Evolutionary conservation across 1,140 invertebrate genomes (phyloP).

Genomic region (Sycobia sp.): DNA sequence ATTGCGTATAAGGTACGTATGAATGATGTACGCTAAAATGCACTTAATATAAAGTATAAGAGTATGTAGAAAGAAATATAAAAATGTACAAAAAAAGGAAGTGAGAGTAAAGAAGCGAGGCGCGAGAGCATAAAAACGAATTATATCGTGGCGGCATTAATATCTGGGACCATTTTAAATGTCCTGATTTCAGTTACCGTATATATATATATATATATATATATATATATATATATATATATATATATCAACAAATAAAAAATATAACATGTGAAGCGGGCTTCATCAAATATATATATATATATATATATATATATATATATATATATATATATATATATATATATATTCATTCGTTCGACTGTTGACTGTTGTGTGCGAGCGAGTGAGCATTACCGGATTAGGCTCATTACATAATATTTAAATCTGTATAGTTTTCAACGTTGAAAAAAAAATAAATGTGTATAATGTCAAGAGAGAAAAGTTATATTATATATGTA

Average conservation of each 20-base stretch:
- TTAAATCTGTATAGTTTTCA: no score
- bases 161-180: constrained; percentile 33
- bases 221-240: no score
- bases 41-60: constrained; percentile 11
- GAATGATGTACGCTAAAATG: constrained; percentile 9
- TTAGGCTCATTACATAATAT: constrained; percentile 23
- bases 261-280: constrained; percentile 52
- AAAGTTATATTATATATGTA: neutral
- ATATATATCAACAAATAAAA: no score
- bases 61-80: no score
- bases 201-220: no score
- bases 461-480: constrained; percentile 10
- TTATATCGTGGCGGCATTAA: constrained; percentile 38
- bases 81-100: constrained; percentile 13
- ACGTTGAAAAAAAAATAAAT: neutral
- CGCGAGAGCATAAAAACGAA: neutral
- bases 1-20: constrained; percentile 30
- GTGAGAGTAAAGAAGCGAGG: neutral
- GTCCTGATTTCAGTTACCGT: constrained; percentile 45
- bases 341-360: constrained; percentile 48
- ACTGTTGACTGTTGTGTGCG: constrained; percentile 45
- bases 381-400: constrained; percentile 34
- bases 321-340: no score
- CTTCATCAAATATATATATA: no score
- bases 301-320: no score